Evolutionary conservation across 1,140 invertebrate genomes (phyloP).

Genomic region (Diorhabda sublineata): DNA sequence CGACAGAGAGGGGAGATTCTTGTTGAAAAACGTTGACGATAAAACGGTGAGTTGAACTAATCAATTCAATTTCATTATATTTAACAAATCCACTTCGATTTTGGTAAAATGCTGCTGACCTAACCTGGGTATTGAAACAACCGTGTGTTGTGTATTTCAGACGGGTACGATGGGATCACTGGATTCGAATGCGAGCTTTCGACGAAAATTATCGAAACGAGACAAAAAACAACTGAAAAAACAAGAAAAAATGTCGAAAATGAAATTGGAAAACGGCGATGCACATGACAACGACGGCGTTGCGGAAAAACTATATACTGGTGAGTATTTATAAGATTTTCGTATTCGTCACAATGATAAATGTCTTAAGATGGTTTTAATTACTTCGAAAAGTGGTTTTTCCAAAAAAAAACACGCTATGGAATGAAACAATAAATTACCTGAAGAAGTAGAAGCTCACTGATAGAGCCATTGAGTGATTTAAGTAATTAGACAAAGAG

Average conservation of each 20-base stretch:
- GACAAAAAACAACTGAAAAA: constrained; percentile 99
- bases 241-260: constrained; percentile 84
- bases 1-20: constrained; percentile 94
- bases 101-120: no score
- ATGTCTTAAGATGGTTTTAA: no score
- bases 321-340: constrained; percentile 45
- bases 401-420: no score
- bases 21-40: constrained; percentile 84
- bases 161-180: constrained; percentile 56
- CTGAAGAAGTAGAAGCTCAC: no score
- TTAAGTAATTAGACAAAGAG: no score
- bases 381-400: no score
- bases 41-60: constrained; percentile 56
- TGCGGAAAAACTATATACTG: constrained; percentile 88
- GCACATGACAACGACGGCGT: constrained; percentile 76
- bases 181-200: constrained; percentile 64
- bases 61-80: background rate
- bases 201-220: constrained; percentile 93
- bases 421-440: no score
- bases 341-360: no score
- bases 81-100: no score
- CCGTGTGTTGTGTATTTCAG: constrained; percentile 37
- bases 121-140: no score
- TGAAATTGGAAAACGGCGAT: constrained; percentile 72
- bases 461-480: no score